Conservation (phyloP, 2,113 vertebrate genomes). For the Emydura subglobosa region DNA sequence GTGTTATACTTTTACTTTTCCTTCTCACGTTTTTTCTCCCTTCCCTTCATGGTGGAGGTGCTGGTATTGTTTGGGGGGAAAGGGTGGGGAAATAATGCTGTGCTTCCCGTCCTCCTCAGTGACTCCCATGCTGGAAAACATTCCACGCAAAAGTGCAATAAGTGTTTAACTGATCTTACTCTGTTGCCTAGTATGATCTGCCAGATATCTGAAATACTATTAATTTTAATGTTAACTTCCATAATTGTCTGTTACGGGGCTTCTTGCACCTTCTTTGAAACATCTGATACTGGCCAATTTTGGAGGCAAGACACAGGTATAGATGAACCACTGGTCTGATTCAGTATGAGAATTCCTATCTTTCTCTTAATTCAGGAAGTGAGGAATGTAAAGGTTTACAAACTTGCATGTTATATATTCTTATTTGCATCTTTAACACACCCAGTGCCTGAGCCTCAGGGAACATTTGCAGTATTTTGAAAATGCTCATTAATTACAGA, state of each 20-base stretch:
- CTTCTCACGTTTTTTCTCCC: background rate
- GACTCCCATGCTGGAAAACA: background rate
- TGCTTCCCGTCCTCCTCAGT: background rate
- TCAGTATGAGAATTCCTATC: background rate
- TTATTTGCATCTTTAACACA: fast-evolving
- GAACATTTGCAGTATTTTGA: background rate
- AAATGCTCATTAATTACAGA: fast-evolving
- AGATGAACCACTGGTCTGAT: background rate
- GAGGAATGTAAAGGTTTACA: background rate
- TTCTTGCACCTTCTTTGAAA: background rate
- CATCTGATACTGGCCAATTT: background rate
- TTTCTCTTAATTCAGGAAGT: background rate
- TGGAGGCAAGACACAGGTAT: background rate
- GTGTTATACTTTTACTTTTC: background rate
- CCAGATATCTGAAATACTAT: background rate
- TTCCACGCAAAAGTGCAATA: background rate
- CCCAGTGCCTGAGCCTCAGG: background rate
- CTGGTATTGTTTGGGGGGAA: background rate
- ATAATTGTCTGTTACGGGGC: background rate
- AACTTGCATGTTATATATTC: background rate
- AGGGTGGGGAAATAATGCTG: background rate
- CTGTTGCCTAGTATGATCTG: background rate
- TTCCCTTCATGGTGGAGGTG: background rate
- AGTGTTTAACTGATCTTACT: background rate
- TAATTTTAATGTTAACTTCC: background rate